phyloP scores from a whole-genome alignment of 2,888 invertebrate genomes.

The Elgonia sp. region DNA sequence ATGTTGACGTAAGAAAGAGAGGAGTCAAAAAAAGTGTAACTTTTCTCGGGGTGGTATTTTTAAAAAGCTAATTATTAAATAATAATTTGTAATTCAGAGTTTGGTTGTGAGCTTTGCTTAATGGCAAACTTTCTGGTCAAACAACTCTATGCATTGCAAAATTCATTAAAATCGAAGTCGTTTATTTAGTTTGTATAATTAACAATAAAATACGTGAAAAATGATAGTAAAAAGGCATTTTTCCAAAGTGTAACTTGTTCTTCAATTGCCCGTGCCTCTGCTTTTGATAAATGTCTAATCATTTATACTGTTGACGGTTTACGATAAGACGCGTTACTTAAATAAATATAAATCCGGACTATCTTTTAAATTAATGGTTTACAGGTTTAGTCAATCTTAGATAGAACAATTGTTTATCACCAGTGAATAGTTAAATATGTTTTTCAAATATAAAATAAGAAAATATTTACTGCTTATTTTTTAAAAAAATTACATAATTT shows the following conservation, averaged over 20 bases:
- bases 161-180: not conserved
- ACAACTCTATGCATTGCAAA: not conserved
- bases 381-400: too few relatives aligned
- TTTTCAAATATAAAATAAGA: too few relatives aligned
- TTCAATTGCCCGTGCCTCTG: not conserved
- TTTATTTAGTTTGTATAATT: not conserved
- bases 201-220: not conserved
- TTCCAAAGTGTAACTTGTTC: not conserved
- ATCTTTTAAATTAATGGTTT: too few relatives aligned
- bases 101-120: not conserved
- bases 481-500: too few relatives aligned
- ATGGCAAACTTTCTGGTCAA: not conserved
- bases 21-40: not conserved
- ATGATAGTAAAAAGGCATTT: not conserved
- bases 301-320: not conserved
- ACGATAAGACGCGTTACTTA: not conserved
- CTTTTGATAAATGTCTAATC: not conserved
- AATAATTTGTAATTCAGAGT: not conserved
- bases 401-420: too few relatives aligned
- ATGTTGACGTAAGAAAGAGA: too few relatives aligned
- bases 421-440: too few relatives aligned
- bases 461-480: too few relatives aligned
- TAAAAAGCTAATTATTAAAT: not conserved
- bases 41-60: not conserved
- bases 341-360: not conserved